Evolutionary conservation across 2,797 vertebrate species (phyloP).

Genomic region (Bradypodion pumilum): DNA sequence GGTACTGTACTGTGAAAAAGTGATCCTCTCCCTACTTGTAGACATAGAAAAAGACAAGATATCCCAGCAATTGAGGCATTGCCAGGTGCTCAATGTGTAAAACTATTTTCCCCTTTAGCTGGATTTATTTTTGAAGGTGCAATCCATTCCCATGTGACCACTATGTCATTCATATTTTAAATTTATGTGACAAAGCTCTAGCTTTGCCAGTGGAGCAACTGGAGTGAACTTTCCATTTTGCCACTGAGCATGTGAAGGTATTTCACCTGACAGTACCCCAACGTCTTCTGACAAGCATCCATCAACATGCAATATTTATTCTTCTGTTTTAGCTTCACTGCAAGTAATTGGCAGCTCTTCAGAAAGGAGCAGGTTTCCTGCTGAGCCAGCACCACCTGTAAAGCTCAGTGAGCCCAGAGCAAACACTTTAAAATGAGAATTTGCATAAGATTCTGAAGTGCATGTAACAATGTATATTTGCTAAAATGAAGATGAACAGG

Average conservation of each 20-base stretch:
- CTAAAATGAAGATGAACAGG: constrained; percentile 18
- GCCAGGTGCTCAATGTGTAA: constrained; percentile 65
- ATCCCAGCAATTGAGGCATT: constrained; percentile 66
- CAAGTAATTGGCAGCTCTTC: constrained; percentile 69
- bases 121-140: constrained; percentile 72
- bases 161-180: constrained; percentile 79
- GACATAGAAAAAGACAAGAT: constrained; percentile 64
- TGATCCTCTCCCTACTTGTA: constrained; percentile 61
- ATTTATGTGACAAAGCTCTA: constrained; percentile 75
- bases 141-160: constrained; percentile 74
- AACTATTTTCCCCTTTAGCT: constrained; percentile 47
- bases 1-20: constrained; percentile 38
- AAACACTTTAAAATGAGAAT: constrained; percentile 48
- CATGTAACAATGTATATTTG: constrained; percentile 43
- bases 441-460: constrained; percentile 50
- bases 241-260: constrained; percentile 67
- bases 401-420: constrained; percentile 35
- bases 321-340: constrained; percentile 67
- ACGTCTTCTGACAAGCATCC: constrained; percentile 74
- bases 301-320: constrained; percentile 78
- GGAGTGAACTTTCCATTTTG: constrained; percentile 70
- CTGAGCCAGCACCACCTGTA: constrained; percentile 65
- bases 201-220: constrained; percentile 75
- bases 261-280: constrained; percentile 68
- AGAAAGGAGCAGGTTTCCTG: constrained; percentile 61